These are phyloP conservation scores for Pteropus alecto DNA, from an alignment of 2,113 vertebrate genomes.

Conservation along the genomic window DNA sequence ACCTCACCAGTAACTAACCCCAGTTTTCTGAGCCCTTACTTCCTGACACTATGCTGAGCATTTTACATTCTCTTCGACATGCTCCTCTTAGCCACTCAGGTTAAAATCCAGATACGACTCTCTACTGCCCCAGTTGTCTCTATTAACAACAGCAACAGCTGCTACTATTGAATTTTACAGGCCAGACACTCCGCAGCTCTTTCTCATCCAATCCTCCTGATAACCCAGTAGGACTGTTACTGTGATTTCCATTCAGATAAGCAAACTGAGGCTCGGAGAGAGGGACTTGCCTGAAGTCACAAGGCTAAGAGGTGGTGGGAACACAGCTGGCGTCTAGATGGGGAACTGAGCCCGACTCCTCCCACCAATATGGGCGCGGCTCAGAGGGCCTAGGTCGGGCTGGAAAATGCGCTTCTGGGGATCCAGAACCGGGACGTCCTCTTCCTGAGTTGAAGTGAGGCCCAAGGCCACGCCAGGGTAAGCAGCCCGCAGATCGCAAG, in stretches of 20 bases:
- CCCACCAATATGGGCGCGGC: not conserved
- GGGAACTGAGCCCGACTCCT: not conserved
- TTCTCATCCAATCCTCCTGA: not conserved
- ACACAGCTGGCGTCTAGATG: not conserved
- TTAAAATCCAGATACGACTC: not conserved
- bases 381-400: rapidly evolving
- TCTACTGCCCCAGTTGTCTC: not conserved
- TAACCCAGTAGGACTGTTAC: not conserved
- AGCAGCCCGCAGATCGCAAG: not conserved
- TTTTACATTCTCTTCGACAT: not conserved
- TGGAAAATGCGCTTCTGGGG: not conserved
- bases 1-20: not conserved
- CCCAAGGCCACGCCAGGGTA: not conserved
- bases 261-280: not conserved
- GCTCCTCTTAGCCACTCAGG: not conserved
- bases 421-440: not conserved
- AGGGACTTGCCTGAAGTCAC: not conserved
- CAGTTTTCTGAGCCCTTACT: not conserved
- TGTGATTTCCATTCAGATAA: not conserved
- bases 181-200: not conserved
- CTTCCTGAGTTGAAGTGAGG: no score
- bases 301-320: not conserved
- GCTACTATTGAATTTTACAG: not conserved
- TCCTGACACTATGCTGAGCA: not conserved
- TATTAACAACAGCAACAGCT: not conserved